Evolutionary conservation across 92 coral and sea anemone genomes (phyloP), one percentile per base, ranked within the genome.

Genomic region (Heliopora coerulea): DNA sequence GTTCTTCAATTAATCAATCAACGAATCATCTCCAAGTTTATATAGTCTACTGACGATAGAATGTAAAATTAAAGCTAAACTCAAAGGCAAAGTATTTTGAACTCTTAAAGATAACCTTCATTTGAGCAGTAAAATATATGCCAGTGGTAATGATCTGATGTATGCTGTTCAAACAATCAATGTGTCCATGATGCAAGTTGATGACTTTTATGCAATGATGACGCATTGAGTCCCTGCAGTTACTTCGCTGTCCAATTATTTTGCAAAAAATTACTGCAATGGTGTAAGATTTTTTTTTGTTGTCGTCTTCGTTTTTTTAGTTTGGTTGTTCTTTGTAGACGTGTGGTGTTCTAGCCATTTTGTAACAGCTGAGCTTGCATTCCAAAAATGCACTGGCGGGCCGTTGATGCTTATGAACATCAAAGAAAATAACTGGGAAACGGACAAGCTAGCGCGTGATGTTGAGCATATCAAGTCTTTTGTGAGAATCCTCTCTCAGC

Each of bases 341-440:
- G 28, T 41, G 73, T 65, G 73, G 73, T 41, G 73, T 44, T 65
- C 73, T 56, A 65, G 56, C 73, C 56, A 65, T 39, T 25, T 28
- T 40, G 20, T 44, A 46, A 65, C 73, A 39, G 73, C 73, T 65
- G 73, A 65, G 40, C 56, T 39, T 65, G 73, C 56, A 54, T 65
- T 56, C 73, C 73, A 65, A 41, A 65, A 65, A 18, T 65, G 73
- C 18, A 65, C 73, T 39, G 73, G 73, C 56, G 56, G 56, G 39
- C 56, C 56, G 21, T 65, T 65, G 73, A 65, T 65, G 30, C 27
- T 18, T 37, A 44, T 65, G 19, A 65, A 65, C 73, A 65, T 65
- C 73, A 65, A 65, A 19, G 73, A 64, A 44, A 52, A 64, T 33
- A 64, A 37, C 34, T 64, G 72, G 19, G 54, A 37, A 64, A 64